A percentile compares a stretch with the other conserved stretches of the same genome.
These are phyloP conservation scores for Trogon surrucura DNA, from an alignment of 2,113 vertebrate species.

Conservation along the genomic window DNA sequence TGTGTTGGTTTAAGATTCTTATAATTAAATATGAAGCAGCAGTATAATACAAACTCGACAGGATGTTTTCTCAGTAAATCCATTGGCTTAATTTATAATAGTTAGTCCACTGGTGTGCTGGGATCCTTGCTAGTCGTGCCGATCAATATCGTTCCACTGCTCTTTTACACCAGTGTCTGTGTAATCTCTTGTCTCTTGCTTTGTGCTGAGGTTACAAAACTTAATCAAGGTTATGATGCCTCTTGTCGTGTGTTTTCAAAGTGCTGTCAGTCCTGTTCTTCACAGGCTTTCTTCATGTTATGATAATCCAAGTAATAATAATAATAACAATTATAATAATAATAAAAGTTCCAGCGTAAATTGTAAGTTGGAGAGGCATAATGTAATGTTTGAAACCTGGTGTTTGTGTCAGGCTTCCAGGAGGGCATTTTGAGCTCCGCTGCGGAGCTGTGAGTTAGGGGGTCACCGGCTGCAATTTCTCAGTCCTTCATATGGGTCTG, in stretches of 20 bases:
- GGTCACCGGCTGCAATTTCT: accelerated
- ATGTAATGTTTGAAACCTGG: neutral
- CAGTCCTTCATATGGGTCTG: neutral
- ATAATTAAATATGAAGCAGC: conserved; percentile 36
- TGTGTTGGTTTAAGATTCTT: conserved; percentile 28
- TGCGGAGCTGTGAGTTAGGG: neutral
- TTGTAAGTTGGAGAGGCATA: neutral
- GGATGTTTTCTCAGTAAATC: conserved; percentile 37
- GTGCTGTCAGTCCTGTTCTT: neutral
- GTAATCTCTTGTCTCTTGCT: neutral
- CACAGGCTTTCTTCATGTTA: neutral
- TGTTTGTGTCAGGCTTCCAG: neutral
- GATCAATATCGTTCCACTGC: neutral
- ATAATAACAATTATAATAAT: neutral
- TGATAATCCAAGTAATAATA: neutral
- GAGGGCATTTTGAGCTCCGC: neutral
- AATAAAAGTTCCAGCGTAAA: neutral
- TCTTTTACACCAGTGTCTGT: neutral
- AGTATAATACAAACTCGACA: neutral
- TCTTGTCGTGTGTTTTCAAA: neutral
- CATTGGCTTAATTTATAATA: neutral
- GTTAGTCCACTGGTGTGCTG: neutral
- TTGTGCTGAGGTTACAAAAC: neutral
- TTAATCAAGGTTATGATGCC: neutral
- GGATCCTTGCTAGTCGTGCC: neutral